Evolutionary conservation across 2,113 vertebrate species (phyloP).

Genomic region (Sapayoa aenigma): DNA sequence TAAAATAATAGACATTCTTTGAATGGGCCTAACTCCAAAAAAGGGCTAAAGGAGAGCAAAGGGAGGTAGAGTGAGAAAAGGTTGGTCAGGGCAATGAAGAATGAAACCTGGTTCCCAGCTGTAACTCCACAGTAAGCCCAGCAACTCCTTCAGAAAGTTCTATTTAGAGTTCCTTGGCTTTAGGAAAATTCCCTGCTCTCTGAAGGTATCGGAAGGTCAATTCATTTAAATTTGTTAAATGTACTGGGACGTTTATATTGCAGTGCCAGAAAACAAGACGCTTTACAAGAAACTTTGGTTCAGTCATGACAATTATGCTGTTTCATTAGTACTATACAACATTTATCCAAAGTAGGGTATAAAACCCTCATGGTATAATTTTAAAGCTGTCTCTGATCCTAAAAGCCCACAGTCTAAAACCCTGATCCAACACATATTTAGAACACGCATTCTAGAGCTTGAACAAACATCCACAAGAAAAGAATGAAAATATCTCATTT

Average conservation of each 20-base stretch:
- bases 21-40: background rate
- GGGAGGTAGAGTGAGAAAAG: background rate
- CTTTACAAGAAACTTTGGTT: background rate
- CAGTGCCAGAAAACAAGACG: background rate
- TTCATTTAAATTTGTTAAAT: background rate
- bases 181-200: background rate
- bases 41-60: background rate
- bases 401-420: background rate
- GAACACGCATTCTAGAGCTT: background rate
- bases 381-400: background rate
- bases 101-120: background rate
- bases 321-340: background rate
- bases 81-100: background rate
- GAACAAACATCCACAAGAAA: background rate
- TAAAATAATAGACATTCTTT: background rate
- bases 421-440: background rate
- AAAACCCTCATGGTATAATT: background rate
- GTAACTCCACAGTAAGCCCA: background rate
- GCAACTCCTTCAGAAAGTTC: background rate
- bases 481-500: background rate
- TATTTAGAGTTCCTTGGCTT: background rate
- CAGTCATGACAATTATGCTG: background rate
- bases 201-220: background rate
- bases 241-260: background rate
- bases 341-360: background rate